phyloP scores from a whole-genome alignment of 2,797 vertebrate species.

The Varecia variegata region DNA sequence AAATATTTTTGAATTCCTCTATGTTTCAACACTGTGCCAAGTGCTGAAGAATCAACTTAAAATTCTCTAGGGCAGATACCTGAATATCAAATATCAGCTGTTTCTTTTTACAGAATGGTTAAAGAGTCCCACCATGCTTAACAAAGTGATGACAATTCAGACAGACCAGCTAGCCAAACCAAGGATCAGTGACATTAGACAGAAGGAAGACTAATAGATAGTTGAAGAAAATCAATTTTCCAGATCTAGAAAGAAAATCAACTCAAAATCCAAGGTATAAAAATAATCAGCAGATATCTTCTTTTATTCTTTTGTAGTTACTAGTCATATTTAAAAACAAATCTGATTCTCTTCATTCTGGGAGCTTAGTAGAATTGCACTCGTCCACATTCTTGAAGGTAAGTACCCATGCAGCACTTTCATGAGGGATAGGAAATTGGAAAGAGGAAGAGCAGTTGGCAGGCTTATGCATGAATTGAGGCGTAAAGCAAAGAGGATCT shows the following conservation, averaged over 20 bases:
- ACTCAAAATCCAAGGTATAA: neutral
- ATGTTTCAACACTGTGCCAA: constrained; percentile 8
- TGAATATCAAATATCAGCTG: neutral
- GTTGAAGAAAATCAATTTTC: neutral
- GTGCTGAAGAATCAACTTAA: constrained; percentile 34
- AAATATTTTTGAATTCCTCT: constrained; percentile 8
- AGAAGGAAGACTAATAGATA: neutral
- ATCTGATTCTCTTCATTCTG: neutral
- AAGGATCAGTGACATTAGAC: neutral
- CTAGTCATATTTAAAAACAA: neutral
- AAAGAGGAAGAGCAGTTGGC: neutral
- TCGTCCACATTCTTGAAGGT: neutral
- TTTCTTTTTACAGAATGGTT: neutral
- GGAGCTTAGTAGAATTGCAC: neutral
- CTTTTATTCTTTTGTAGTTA: neutral
- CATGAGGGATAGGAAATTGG: neutral
- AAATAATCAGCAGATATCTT: neutral
- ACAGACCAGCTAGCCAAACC: neutral
- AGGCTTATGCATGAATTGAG: neutral
- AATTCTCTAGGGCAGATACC: neutral
- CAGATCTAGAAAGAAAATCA: neutral
- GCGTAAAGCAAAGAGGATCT: neutral
- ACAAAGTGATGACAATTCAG: neutral
- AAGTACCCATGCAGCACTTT: neutral
- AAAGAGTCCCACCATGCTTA: neutral